phyloP scores from a whole-genome alignment of 2,113 vertebrate genomes.

The Plestiodon gilberti region DNA sequence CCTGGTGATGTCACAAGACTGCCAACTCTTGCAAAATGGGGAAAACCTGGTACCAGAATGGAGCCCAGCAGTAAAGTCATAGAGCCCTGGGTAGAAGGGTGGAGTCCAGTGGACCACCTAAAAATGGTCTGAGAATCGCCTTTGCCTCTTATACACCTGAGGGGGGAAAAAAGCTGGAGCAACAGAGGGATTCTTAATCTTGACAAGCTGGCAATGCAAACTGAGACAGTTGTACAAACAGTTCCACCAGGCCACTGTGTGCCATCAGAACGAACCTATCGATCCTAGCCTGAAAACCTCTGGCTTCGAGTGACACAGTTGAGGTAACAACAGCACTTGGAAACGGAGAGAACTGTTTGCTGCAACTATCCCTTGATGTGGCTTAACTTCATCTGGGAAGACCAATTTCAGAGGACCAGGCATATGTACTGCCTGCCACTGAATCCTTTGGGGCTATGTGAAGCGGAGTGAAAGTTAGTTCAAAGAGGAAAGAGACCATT shows the following conservation, averaged over 20 bases:
- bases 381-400: not conserved
- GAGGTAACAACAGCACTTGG: not conserved
- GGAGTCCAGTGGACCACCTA: too few relatives aligned
- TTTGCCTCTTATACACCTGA: too few relatives aligned
- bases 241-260: not conserved
- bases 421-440: not conserved
- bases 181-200: not conserved
- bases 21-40: too few relatives aligned
- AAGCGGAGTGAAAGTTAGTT: not conserved
- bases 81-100: too few relatives aligned
- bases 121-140: too few relatives aligned
- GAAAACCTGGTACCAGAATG: too few relatives aligned
- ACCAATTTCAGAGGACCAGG: not conserved
- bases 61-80: too few relatives aligned
- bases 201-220: not conserved
- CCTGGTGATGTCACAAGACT: too few relatives aligned
- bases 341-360: not conserved
- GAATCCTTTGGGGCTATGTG: not conserved
- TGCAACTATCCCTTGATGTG: too few relatives aligned
- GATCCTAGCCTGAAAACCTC: not conserved
- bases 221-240: not conserved
- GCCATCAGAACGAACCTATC: not conserved
- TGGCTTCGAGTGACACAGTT: not conserved
- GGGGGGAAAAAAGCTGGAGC: too few relatives aligned
- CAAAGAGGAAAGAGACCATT: slow-evolving; percentile 20